Evolutionary conservation across 2,113 vertebrate species (phyloP).

Genomic region (Anhinga anhinga): DNA sequence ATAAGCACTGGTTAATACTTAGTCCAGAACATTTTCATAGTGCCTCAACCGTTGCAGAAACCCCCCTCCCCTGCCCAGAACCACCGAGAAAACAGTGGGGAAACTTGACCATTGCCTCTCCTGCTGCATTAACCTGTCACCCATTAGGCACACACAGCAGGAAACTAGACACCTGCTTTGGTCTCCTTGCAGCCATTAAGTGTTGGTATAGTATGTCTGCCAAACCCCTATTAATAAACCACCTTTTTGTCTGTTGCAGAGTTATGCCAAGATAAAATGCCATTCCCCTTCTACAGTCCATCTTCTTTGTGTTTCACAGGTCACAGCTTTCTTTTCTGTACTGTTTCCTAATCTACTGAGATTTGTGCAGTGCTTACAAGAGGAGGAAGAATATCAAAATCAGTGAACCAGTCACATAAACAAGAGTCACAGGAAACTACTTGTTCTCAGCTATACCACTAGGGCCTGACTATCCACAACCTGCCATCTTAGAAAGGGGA

Average conservation of each 20-base stretch:
- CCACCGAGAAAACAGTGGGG: background rate
- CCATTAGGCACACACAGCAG: background rate
- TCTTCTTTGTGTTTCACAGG: background rate
- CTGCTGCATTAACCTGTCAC: background rate
- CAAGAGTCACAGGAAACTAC: background rate
- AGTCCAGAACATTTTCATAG: background rate
- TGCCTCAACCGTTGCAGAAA: background rate
- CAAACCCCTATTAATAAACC: conserved; percentile 62
- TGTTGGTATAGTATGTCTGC: conserved; percentile 16
- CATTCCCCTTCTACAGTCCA: background rate
- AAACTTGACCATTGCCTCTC: background rate
- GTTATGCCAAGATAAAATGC: conserved; percentile 7
- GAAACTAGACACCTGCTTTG: conserved; percentile 12
- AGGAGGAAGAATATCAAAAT: background rate
- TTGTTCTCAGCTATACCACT: background rate
- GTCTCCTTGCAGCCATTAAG: background rate
- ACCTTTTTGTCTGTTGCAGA: background rate
- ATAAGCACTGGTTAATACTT: background rate
- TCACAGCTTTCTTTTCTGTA: background rate
- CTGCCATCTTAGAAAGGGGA: background rate
- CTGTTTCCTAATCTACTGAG: background rate
- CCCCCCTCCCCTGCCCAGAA: background rate
- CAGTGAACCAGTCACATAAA: background rate
- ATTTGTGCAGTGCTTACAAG: background rate
- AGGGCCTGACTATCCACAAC: background rate